A percentile compares a stretch with the other conserved stretches of the same genome.
phyloP scores from a whole-genome alignment of 2,797 vertebrate genomes.

The Erethizon dorsatum region DNA sequence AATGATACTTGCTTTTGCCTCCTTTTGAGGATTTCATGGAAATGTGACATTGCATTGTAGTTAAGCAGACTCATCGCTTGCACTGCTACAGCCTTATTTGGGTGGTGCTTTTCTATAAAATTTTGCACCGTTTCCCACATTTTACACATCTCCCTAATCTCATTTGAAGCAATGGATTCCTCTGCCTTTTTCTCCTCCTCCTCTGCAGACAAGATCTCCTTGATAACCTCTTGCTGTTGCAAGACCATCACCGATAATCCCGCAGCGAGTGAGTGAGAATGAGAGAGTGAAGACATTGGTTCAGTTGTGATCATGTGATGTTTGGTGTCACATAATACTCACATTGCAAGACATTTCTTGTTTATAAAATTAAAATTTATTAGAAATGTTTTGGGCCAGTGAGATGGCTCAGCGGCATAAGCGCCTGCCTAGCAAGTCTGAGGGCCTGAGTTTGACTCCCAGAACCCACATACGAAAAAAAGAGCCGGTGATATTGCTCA shows the following conservation, averaged over 20 bases:
- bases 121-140: background rate
- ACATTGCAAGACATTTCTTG: background rate
- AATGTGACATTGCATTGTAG: background rate
- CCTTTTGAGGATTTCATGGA: background rate
- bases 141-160: background rate
- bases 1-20: background rate
- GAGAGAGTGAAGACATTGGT: background rate
- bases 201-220: background rate
- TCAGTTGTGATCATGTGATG: background rate
- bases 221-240: background rate
- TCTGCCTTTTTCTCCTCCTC: background rate
- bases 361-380: background rate
- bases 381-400: background rate
- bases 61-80: background rate
- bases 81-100: background rate
- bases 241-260: background rate
- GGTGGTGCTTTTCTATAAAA: background rate
- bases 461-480: too few relatives aligned
- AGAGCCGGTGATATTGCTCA: too few relatives aligned
- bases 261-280: background rate
- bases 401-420: too few relatives aligned
- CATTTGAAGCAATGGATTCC: background rate
- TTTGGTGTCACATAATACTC: background rate
- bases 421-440: too few relatives aligned
- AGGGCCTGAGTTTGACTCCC: too few relatives aligned